Conservation (phyloP, 2,888 invertebrate species). For the Acleris holmiana region DNA sequence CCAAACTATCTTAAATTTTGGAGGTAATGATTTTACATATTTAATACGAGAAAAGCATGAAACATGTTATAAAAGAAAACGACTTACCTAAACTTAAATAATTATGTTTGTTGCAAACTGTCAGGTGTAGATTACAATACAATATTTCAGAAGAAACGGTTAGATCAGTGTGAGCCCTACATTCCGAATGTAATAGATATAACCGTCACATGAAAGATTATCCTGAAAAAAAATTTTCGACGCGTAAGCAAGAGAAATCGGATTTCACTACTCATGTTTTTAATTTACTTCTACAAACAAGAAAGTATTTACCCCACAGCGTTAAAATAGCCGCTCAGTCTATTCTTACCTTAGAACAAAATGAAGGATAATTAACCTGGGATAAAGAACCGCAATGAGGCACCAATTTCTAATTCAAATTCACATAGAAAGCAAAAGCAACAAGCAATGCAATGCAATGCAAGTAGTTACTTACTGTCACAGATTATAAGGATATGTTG, state of each 20-base stretch:
- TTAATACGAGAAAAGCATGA: neutral
- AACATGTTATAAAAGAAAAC: neutral
- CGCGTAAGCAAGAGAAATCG: conserved; percentile 71
- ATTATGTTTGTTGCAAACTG: conserved; percentile 11
- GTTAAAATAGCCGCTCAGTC: neutral
- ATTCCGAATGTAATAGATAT: conserved; percentile 17
- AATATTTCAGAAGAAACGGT: conserved; percentile 10
- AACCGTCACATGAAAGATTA: conserved; percentile 29
- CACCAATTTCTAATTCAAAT: too few relatives aligned
- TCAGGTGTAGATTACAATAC: conserved; percentile 10
- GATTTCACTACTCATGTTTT: conserved; percentile 43
- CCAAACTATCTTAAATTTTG: too few relatives aligned
- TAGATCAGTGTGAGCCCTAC: conserved; percentile 13
- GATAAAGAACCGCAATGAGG: too few relatives aligned
- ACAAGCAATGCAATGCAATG: too few relatives aligned
- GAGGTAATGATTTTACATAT: neutral
- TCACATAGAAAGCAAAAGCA: too few relatives aligned
- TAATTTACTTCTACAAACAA: conserved; percentile 8
- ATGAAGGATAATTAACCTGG: neutral
- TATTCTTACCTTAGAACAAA: neutral
- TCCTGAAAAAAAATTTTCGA: conserved; percentile 45
- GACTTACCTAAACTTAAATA: conserved; percentile 21
- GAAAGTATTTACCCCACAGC: neutral
- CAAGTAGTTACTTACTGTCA: too few relatives aligned
- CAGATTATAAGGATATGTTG: too few relatives aligned